Conservation (phyloP, 2,888 invertebrate genomes). For the Epinotia ramella region DNA sequence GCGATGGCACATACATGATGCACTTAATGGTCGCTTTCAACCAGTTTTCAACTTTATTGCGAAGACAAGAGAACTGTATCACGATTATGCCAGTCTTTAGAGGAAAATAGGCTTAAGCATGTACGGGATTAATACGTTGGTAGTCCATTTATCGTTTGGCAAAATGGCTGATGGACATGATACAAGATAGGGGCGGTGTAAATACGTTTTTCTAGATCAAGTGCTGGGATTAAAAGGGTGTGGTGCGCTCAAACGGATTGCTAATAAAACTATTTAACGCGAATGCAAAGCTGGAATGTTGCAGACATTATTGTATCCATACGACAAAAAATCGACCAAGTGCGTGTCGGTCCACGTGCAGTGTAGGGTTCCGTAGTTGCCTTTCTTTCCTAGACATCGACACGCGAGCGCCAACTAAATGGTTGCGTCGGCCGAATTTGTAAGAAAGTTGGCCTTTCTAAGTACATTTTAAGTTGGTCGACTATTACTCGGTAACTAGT, state of each 20-base stretch:
- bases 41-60: slow-evolving; percentile 39
- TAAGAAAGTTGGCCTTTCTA: too few species aligned
- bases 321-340: too few species aligned
- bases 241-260: slow-evolving; percentile 14
- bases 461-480: too few species aligned
- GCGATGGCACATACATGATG: slow-evolving; percentile 32
- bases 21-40: slow-evolving; percentile 21
- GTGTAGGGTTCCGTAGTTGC: too few species aligned
- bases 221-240: slow-evolving; percentile 27
- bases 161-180: slow-evolving; percentile 26
- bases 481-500: too few species aligned
- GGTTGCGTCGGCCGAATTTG: too few species aligned
- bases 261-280: not conserved
- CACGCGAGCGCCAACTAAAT: too few species aligned
- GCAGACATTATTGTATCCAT: not conserved
- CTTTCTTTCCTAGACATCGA: too few species aligned
- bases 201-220: slow-evolving; percentile 41
- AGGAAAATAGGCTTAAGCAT: slow-evolving; percentile 1
- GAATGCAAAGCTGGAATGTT: not conserved
- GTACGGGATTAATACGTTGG: slow-evolving; percentile 6
- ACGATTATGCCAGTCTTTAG: not conserved
- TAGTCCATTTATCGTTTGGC: slow-evolving; percentile 5
- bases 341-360: too few species aligned
- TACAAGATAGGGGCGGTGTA: slow-evolving; percentile 43
- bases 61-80: slow-evolving; percentile 13